Evolutionary conservation across 2,888 invertebrate species (phyloP).

Genomic region (Drosophila acutilabella): DNA sequence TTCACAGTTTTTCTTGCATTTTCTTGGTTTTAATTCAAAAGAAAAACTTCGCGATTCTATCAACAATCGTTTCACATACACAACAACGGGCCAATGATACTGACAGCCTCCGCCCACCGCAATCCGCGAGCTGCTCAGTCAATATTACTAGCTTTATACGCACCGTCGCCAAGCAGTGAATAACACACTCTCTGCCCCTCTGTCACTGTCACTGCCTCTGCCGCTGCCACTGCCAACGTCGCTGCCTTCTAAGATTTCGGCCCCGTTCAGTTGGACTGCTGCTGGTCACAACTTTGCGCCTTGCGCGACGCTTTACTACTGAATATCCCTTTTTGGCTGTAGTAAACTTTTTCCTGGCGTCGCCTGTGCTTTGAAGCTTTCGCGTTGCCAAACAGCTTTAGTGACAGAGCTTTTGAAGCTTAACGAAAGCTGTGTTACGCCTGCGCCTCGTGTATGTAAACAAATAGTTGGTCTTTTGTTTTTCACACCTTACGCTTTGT

Average conservation of each 20-base stretch:
- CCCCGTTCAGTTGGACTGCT: conserved; percentile 29
- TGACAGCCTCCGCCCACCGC: conserved; percentile 27
- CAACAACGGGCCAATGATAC: conserved; percentile 28
- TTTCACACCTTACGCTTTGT: conserved; percentile 41
- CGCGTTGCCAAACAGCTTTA: conserved; percentile 43
- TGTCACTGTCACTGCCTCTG: conserved; percentile 14
- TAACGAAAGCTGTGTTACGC: conserved; percentile 59
- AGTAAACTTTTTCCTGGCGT: conserved; percentile 23
- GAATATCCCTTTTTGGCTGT: conserved; percentile 43
- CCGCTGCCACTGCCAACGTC: conserved; percentile 5
- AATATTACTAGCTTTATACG: conserved; percentile 46
- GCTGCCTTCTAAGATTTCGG: conserved; percentile 10
- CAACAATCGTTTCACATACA: conserved; percentile 38
- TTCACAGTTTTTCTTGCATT: conserved; percentile 24
- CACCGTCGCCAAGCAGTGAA: conserved; percentile 56
- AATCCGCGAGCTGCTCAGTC: conserved; percentile 34
- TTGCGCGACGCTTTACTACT: conserved; percentile 60
- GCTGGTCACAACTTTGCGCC: conserved; percentile 58
- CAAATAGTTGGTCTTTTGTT: conserved; percentile 41
- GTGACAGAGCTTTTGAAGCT: conserved; percentile 43
- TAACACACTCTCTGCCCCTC: conserved; percentile 15
- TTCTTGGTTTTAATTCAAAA: conserved; percentile 45
- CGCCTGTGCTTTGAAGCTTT: conserved; percentile 51
- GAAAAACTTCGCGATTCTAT: conserved; percentile 44
- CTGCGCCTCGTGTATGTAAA: conserved; percentile 61